A percentile compares a stretch with the other conserved stretches of the same genome.
These are phyloP conservation scores for Adelges cooleyi DNA, from an alignment of 1,140 invertebrate genomes.

Conservation along the genomic window DNA sequence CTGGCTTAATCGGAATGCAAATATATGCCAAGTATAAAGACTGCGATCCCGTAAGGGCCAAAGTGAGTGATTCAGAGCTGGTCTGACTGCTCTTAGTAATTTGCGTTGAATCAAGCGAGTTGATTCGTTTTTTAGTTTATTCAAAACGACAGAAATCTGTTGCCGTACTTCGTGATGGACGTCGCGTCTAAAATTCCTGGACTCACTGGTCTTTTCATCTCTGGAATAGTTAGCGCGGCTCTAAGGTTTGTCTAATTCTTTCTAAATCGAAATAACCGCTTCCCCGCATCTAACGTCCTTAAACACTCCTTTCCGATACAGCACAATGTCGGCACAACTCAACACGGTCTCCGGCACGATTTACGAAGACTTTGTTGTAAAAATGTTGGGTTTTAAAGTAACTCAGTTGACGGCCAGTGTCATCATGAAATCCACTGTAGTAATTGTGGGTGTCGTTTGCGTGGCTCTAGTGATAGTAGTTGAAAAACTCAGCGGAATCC, in stretches of 20 bases:
- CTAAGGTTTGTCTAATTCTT: slow-evolving; percentile 40
- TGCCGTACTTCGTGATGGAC: slow-evolving; percentile 53
- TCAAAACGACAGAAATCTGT: slow-evolving; percentile 43
- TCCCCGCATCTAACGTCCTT: slow-evolving; percentile 41
- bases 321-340: slow-evolving; percentile 52
- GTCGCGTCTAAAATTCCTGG: slow-evolving; percentile 45
- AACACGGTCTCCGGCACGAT: slow-evolving; percentile 55
- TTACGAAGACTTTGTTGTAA: slow-evolving; percentile 51
- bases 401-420: slow-evolving; percentile 39
- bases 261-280: too few species aligned
- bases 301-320: slow-evolving; percentile 53
- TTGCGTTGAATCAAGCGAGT: too few species aligned
- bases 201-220: slow-evolving; percentile 53
- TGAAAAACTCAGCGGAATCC: slow-evolving; percentile 47
- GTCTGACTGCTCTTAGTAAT: too few species aligned
- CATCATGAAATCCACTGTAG: slow-evolving; percentile 48
- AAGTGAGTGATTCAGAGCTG: slow-evolving; percentile 37
- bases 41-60: slow-evolving; percentile 47
- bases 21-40: slow-evolving; percentile 49
- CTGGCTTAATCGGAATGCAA: slow-evolving; percentile 42
- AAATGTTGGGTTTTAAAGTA: slow-evolving; percentile 38
- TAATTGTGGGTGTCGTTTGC: slow-evolving; percentile 46
- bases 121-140: slow-evolving; percentile 32
- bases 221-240: slow-evolving; percentile 55
- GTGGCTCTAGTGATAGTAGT: slow-evolving; percentile 50